Evolutionary conservation across 2,113 vertebrate species (phyloP).

Genomic region (Enhydra lutris): DNA sequence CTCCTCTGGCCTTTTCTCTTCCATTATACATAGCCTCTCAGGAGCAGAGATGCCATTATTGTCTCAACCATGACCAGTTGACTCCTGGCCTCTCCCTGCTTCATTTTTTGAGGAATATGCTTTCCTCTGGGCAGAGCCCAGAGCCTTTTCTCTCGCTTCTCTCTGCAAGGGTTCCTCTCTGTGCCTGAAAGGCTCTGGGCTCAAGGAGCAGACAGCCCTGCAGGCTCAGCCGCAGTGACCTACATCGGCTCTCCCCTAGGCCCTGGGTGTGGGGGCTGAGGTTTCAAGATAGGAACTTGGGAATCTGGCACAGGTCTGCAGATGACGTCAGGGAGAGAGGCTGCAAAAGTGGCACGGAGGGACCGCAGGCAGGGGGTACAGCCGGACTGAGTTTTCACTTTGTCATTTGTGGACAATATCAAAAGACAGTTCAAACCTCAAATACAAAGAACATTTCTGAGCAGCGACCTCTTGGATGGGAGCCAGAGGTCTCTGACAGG

Average conservation of each 20-base stretch:
- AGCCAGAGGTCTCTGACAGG: conserved; percentile 15
- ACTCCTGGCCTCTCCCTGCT: neutral
- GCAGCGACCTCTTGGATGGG: neutral
- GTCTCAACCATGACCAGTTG: neutral
- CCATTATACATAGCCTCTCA: neutral
- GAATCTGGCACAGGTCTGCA: conserved; percentile 64
- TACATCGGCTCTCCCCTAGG: conserved; percentile 65
- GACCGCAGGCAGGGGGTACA: neutral
- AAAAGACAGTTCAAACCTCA: neutral
- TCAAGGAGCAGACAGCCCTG: conserved; percentile 52
- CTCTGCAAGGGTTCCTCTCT: conserved; percentile 41
- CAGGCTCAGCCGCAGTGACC: conserved; percentile 71
- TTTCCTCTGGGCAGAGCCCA: neutral
- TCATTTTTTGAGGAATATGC: conserved; percentile 13
- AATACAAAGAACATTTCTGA: neutral
- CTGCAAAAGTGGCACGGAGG: conserved; percentile 22
- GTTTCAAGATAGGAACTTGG: conserved; percentile 68
- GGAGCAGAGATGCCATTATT: neutral
- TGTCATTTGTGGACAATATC: neutral
- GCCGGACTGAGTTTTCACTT: neutral
- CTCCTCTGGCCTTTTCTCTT: neutral
- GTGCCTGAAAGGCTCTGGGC: neutral
- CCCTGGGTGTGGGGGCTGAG: conserved; percentile 56
- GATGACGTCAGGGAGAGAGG: conserved; percentile 36
- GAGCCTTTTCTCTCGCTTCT: conserved; percentile 22